phyloP scores from a whole-genome alignment of 1,140 invertebrate species.

The Drosophila willistoni region DNA sequence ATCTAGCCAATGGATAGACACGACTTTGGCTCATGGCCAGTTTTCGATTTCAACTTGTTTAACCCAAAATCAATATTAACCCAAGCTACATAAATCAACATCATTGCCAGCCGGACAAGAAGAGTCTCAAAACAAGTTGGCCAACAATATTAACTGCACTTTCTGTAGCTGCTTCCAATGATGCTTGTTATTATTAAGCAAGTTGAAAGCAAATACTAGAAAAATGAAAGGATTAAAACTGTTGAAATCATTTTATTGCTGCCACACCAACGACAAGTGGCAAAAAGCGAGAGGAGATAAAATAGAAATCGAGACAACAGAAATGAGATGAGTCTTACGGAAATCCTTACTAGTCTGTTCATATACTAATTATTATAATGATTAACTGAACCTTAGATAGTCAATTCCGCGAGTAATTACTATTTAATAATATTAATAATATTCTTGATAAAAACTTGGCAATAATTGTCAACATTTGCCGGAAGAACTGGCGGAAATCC shows the following conservation, averaged over 20 bases:
- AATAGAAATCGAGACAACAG: background rate
- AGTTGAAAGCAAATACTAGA: background rate
- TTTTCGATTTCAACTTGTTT: constrained; percentile 49
- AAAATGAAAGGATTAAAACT: constrained; percentile 4
- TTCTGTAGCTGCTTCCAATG: background rate
- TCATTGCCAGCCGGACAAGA: constrained; percentile 14
- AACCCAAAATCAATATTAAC: constrained; percentile 69
- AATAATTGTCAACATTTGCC: background rate
- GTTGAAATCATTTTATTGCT: background rate
- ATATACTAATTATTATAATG: too few species aligned
- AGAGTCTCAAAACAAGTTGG: constrained; percentile 18
- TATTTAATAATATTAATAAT: too few species aligned
- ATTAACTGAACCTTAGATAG: too few species aligned
- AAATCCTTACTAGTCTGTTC: too few species aligned
- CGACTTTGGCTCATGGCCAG: constrained; percentile 37
- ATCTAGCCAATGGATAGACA: background rate
- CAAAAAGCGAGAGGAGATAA: background rate
- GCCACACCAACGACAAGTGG: background rate
- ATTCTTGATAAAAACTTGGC: background rate
- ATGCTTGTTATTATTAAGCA: constrained; percentile 7
- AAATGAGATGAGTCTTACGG: too few species aligned
- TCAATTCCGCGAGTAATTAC: too few species aligned
- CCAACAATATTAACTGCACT: constrained; percentile 48
- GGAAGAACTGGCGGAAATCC: constrained; percentile 6
- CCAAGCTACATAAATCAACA: constrained; percentile 53